Conservation (phyloP, 2,113 vertebrate species). For the Stigmatopora argus region DNA sequence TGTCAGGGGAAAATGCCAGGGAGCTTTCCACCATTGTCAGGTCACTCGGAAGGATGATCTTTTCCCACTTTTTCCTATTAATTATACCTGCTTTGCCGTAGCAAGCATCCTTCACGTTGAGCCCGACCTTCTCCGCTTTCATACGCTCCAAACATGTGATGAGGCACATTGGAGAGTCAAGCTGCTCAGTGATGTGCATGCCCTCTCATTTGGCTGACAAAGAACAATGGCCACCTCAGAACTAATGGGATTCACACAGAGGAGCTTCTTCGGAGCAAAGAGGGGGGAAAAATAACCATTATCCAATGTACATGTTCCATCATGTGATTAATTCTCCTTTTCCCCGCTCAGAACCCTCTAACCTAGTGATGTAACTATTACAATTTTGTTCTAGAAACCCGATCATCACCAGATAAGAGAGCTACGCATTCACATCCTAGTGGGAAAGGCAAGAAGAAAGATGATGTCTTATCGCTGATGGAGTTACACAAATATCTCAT, state of each 20-base stretch:
- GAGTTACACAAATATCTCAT: constrained; percentile 37
- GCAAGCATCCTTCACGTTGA: constrained; percentile 69
- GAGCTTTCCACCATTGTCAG: constrained; percentile 78
- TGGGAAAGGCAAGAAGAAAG: constrained; percentile 37
- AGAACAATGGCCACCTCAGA: constrained; percentile 83
- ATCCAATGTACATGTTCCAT: constrained; percentile 75
- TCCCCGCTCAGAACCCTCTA: constrained; percentile 74
- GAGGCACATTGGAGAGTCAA: constrained; percentile 76
- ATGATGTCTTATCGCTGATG: constrained; percentile 39
- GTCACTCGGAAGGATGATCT: constrained; percentile 68
- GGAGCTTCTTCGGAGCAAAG: constrained; percentile 60
- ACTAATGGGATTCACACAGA: constrained; percentile 72
- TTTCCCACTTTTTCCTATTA: constrained; percentile 52
- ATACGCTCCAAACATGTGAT: constrained; percentile 74
- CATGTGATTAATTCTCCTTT: constrained; percentile 73
- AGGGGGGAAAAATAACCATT: constrained; percentile 67
- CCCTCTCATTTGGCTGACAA: constrained; percentile 82
- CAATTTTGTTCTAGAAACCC: constrained; percentile 70
- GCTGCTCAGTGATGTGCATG: constrained; percentile 77
- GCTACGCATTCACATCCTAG: constrained; percentile 34
- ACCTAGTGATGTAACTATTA: constrained; percentile 73
- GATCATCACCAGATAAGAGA: constrained; percentile 56
- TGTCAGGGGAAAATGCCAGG: constrained; percentile 76
- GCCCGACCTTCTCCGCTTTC: constrained; percentile 69
- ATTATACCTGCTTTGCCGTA: constrained; percentile 64